Conservation (phyloP, 2,113 vertebrate species). For the Paedocypris sp. region DNA sequence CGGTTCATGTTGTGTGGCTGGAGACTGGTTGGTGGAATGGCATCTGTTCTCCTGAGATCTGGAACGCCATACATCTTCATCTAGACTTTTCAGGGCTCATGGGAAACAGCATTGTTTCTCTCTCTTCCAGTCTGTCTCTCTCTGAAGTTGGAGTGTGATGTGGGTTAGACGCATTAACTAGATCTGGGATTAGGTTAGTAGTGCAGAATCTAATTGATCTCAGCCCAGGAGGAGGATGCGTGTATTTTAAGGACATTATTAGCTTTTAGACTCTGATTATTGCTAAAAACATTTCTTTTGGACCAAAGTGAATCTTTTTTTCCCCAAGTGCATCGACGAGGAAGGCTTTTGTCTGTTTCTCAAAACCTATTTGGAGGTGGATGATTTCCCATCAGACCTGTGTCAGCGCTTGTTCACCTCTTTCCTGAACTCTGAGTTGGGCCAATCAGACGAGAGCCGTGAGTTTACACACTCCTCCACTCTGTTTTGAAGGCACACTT, state of each 20-base stretch:
- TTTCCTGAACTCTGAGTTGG: slow-evolving; percentile 62
- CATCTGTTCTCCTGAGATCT: too few species aligned
- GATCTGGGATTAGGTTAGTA: slow-evolving; percentile 32
- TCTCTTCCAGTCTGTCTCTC: slow-evolving; percentile 16
- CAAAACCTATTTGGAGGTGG: slow-evolving; percentile 73
- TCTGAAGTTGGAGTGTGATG: not conserved
- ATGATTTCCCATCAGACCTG: slow-evolving; percentile 65
- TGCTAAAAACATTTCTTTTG: not conserved
- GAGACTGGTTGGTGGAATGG: too few species aligned
- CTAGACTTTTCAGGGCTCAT: too few species aligned
- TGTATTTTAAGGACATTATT: not conserved
- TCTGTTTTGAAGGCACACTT: too few species aligned
- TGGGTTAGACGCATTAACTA: not conserved
- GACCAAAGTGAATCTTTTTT: not conserved
- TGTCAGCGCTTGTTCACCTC: slow-evolving; percentile 71
- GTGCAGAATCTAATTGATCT: slow-evolving; percentile 18
- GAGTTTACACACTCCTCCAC: not conserved
- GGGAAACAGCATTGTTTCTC: not conserved
- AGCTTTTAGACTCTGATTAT: too few species aligned
- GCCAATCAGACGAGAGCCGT: slow-evolving; percentile 36
- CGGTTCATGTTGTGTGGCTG: too few species aligned
- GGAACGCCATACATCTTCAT: too few species aligned
- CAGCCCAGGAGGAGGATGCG: not conserved
- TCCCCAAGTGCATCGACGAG: slow-evolving; percentile 62
- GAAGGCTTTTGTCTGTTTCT: slow-evolving; percentile 74